phyloP scores from a whole-genome alignment of 1,140 invertebrate genomes.

The Matsumurasca onukii region DNA sequence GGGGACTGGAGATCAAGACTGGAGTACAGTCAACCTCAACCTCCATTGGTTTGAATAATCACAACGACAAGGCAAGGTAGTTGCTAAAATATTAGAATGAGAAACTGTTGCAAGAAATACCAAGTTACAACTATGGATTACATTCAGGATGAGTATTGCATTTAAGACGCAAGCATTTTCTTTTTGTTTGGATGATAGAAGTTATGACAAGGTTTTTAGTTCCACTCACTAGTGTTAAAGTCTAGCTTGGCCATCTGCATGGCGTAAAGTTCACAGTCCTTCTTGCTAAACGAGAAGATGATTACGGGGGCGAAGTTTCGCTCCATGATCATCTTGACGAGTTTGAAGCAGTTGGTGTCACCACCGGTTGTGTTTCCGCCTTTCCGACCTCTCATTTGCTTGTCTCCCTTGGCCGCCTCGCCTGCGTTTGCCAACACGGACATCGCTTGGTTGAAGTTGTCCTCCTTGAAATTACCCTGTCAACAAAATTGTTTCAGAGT shows the following conservation, averaged over 20 bases:
- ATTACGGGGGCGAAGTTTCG: constrained; percentile 96
- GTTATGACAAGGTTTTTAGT: no score
- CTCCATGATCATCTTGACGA: constrained; percentile 99
- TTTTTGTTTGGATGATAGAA: no score
- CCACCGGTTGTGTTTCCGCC: constrained; percentile 64
- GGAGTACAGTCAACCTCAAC: no score
- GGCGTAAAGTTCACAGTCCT: constrained; percentile 97
- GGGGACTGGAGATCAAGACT: no score
- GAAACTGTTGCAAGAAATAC: no score
- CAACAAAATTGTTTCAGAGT: no score
- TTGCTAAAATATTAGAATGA: no score
- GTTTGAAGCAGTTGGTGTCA: constrained; percentile 90
- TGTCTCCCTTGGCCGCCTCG: constrained; percentile 74
- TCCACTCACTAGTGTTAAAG: constrained; percentile 77
- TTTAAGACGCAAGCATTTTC: no score
- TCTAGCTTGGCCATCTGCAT: constrained; percentile 96
- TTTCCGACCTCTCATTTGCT: constrained; percentile 64
- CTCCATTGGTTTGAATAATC: no score
- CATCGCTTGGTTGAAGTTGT: constrained; percentile 98
- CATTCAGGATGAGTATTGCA: no score
- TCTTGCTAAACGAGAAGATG: constrained; percentile 98
- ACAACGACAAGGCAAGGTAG: no score
- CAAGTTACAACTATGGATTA: no score
- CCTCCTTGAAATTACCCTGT: constrained; percentile 93
- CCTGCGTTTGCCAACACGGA: constrained; percentile 72